Conservation (phyloP, 1,140 invertebrate genomes). For the Pogonomyrmex barbatus region DNA sequence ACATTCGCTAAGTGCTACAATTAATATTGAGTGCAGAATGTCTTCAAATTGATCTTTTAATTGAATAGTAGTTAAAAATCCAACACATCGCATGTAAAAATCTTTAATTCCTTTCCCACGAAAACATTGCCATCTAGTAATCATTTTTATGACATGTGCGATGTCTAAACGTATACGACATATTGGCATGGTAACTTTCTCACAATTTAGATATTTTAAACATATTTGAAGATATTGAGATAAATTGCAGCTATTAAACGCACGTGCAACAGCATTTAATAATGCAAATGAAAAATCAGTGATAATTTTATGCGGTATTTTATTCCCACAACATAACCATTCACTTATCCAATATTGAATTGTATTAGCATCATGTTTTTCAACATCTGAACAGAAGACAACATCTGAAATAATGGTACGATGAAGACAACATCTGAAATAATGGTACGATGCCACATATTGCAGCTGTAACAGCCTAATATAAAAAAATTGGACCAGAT, state of each 20-base stretch:
- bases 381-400: no score
- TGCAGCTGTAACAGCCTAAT: neutral
- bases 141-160: constrained; percentile 11
- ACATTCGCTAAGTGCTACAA: neutral
- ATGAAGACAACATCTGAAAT: no score
- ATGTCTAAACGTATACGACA: constrained; percentile 17
- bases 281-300: constrained; percentile 14
- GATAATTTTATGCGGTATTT: neutral
- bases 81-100: neutral
- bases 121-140: neutral
- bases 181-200: neutral
- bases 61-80: neutral
- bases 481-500: constrained; percentile 18
- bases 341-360: constrained; percentile 8
- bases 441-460: neutral
- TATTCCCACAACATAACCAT: neutral
- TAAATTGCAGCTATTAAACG: constrained; percentile 7
- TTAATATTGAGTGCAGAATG: neutral
- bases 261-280: constrained; percentile 15
- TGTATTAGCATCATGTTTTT: constrained; percentile 1
- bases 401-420: no score
- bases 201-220: neutral
- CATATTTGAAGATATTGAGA: neutral
- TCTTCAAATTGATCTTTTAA: neutral
- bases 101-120: neutral